Evolutionary conservation across 92 coral and sea anemone genomes (phyloP), one percentile per base, ranked within the genome.

Genomic region (Phymanthus crucifer): DNA sequence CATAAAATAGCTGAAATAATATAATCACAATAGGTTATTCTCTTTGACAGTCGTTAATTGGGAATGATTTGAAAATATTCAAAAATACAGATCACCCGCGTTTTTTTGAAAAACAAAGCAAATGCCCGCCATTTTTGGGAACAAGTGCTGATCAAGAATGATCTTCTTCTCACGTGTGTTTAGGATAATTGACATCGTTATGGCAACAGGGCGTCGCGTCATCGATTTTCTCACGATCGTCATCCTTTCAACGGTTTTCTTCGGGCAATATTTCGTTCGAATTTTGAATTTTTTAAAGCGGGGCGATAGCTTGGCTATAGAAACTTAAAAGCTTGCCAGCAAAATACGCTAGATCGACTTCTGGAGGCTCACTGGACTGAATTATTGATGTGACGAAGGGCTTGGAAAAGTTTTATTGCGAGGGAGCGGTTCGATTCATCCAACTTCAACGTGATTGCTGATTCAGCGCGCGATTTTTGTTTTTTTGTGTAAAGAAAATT

Each of bases 191-290:
- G 94, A 87, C 92, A 94, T 96, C 81, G 86, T 86, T 87, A 93
- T 89, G 81, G 95, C 98, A 91, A 96, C 98, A 87, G 83, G 89
- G 95, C 97, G 95, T 95, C 93, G 98, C 98, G 98, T 95, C 98
- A 95, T 95, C 95, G 89, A 86, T 80, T 90, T 91, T 91, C 93
- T 90, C 91, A 90, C 93, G 94, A 88, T 83, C 90, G 80, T 89
- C 91, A 93, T 83, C 83, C 99, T 94, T 93, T 91, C 95, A 91
- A 91, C 93, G 98, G 96, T 97, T 93, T 91, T 89, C 89, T 87
- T 91, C 96, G 97, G 87, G 88, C 90, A 89, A 87, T 93, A 88
- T 95, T 96, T 96, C 99, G 99, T 93, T 91, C 91, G 92, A 96
- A 96, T 93, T 96, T 96, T 94, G 98, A 96, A 96, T 90, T 93